Conservation (phyloP, 2,113 vertebrate species). For the Heterotilapia buettikoferi region DNA sequence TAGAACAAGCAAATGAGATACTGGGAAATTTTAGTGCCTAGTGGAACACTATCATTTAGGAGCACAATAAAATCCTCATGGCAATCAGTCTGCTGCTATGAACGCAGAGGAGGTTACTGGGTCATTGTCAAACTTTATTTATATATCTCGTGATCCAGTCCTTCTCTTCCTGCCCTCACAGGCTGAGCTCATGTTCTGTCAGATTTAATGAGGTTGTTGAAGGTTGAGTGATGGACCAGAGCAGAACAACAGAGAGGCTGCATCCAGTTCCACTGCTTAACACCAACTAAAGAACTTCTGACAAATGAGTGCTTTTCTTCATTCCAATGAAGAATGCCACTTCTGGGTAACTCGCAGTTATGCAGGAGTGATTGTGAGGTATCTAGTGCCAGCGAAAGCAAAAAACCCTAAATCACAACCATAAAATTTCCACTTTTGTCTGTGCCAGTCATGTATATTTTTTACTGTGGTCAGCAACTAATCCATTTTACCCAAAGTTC, state of each 20-base stretch:
- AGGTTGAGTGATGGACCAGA: slow-evolving; percentile 31
- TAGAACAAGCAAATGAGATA: background rate
- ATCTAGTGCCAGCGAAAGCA: background rate
- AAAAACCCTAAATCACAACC: background rate
- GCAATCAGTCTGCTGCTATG: background rate
- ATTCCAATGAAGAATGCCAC: background rate
- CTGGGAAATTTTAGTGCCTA: background rate
- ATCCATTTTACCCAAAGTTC: background rate
- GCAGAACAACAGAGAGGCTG: background rate
- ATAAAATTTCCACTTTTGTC: background rate
- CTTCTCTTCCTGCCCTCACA: background rate
- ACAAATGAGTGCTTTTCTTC: background rate
- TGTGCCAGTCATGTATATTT: background rate
- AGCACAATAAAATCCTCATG: background rate
- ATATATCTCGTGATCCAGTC: background rate
- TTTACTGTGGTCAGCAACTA: background rate
- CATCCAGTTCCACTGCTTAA: background rate
- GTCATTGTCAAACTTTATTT: background rate
- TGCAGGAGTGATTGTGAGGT: background rate
- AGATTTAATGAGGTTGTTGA: slow-evolving; percentile 36
- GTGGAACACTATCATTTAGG: background rate
- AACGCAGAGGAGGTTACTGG: background rate
- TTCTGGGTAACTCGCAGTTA: background rate
- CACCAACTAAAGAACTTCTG: background rate
- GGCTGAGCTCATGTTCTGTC: slow-evolving; percentile 26